A percentile compares a stretch with the other conserved stretches of the same genome.
These are phyloP conservation scores for Arctocebus calabarensis DNA, from an alignment of 2,797 vertebrate genomes.

Conservation along the genomic window DNA sequence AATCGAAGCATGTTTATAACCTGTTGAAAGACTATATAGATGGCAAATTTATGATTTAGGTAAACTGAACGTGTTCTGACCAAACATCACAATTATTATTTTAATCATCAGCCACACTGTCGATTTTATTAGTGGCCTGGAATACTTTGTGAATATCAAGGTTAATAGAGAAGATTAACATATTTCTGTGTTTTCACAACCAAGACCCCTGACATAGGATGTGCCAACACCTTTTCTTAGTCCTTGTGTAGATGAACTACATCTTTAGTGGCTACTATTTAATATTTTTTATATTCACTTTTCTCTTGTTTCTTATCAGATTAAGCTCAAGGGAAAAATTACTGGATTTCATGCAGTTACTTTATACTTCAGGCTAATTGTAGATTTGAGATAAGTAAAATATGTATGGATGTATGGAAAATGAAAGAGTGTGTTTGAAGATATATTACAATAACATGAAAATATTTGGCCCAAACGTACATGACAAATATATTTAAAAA, in stretches of 20 bases:
- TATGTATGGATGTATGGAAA: neutral
- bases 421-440: conserved; percentile 5
- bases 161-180: neutral
- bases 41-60: conserved; percentile 33
- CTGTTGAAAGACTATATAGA: neutral
- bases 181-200: neutral
- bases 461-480: neutral
- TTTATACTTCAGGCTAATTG: conserved; percentile 40
- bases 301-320: neutral
- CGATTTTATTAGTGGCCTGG: neutral
- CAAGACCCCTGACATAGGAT: neutral
- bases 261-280: neutral
- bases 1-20: conserved; percentile 14
- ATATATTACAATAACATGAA: neutral
- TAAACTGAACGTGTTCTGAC: neutral
- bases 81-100: neutral
- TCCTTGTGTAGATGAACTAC: neutral
- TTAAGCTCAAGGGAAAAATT: neutral
- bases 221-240: neutral
- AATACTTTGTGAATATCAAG: neutral
- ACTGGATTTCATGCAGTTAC: neutral
- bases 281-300: neutral
- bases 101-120: neutral
- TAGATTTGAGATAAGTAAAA: conserved; percentile 20
- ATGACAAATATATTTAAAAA: neutral